Base-by-base conservation (phyloP, 1,140 invertebrate species). In the Drosophila littoralis region DNA sequence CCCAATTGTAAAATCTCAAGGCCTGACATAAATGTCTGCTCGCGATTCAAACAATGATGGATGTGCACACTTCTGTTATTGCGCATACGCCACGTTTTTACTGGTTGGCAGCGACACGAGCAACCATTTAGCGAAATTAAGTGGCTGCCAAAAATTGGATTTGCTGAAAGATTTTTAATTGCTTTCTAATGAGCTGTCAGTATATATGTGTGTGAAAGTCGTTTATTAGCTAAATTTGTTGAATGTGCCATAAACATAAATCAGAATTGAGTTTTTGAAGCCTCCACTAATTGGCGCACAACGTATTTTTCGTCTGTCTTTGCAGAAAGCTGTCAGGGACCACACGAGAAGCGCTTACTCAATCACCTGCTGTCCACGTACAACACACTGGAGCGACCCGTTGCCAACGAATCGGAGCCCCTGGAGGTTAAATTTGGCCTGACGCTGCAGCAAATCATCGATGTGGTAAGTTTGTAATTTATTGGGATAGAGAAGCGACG, bases 381-480 rank as follows among this genome's bases (percentile, higher is more conserved):
- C 94, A 99, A 99, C 93, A 96, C 96, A 66, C 94, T 99, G 86
- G 98, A 99, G 93, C 94, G 99, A 92, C 99, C 98, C 15, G 98
- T 99, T 17, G 96, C 96, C 77, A 98, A 99, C 93, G 98, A 99
- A 94, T 97, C 97, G 63, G 96, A 98, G 84, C 96, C 98, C 10
- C 94, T 99, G 43, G 95, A 97, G 93, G 97, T 99, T 63, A 97
- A 95, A 89, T 98, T 99, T 92, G 98, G 98, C 77, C 95, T 99
- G 82, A 98, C 98, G 57, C 93, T 99, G 71, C 98, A 99, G 93
- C 99, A 99, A 94, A 99, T 99, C 88, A 99, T 99, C 92, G 98
- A 99, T 93, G 98, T 99, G 96, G 98, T 99, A 94, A 96, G 97
- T 95, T 85, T 32, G 8, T 48, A 40, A 43, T 38, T 40, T 40